Conservation (phyloP, 2,797 vertebrate genomes). For the Acipenser transmontanus region DNA sequence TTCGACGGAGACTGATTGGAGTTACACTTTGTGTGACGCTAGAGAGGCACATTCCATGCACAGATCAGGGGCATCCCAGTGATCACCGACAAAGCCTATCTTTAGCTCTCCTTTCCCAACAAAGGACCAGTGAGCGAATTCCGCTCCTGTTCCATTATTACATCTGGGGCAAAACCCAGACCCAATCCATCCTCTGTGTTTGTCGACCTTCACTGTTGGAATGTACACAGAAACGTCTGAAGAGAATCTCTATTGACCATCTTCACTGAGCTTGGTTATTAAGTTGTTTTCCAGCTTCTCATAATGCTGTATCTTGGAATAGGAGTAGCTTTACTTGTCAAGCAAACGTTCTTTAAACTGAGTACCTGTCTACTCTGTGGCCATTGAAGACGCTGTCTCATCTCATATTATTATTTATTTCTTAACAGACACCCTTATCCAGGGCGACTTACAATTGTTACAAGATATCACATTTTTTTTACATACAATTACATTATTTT, state of each 20-base stretch:
- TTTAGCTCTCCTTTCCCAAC: constrained; percentile 38
- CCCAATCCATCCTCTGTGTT: constrained; percentile 28
- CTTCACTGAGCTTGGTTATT: not conserved
- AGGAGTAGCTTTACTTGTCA: too few relatives aligned
- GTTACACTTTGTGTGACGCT: constrained; percentile 26
- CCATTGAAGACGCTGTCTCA: too few relatives aligned
- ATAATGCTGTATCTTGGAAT: too few relatives aligned
- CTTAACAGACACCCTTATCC: too few relatives aligned
- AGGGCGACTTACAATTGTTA: too few relatives aligned
- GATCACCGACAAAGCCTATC: constrained; percentile 52
- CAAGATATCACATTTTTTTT: too few relatives aligned
- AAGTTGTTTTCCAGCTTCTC: constrained; percentile 9
- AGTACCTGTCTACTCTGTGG: too few relatives aligned
- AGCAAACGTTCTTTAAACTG: too few relatives aligned
- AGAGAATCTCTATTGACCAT: not conserved
- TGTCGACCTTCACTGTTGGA: constrained; percentile 32
- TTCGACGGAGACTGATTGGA: constrained; percentile 37
- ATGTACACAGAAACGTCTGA: constrained; percentile 4
- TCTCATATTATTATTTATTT: too few relatives aligned
- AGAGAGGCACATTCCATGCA: constrained; percentile 46
- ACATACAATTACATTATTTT: too few relatives aligned
- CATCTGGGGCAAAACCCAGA: constrained; percentile 23
- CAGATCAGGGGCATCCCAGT: constrained; percentile 46
- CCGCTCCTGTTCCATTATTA: constrained; percentile 24
- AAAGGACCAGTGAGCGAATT: constrained; percentile 38